A percentile compares a stretch with the other conserved stretches of the same genome.
These are phyloP conservation scores for Xestia c-nigrum DNA, from an alignment of 2,888 invertebrate species.

Conservation along the genomic window DNA sequence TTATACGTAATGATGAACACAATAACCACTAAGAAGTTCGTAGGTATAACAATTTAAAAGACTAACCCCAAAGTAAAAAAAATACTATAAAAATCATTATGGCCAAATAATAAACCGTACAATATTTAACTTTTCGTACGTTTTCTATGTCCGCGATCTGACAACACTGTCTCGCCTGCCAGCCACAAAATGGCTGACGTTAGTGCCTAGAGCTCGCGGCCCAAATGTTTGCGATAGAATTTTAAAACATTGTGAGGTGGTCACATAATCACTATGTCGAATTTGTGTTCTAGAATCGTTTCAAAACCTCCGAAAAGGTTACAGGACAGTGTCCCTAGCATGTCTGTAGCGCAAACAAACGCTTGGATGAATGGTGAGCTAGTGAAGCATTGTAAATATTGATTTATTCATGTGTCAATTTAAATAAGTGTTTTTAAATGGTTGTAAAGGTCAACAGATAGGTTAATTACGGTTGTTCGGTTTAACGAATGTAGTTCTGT, in stretches of 20 bases:
- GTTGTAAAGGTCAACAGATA: conserved; percentile 66
- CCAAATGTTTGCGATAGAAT: conserved; percentile 75
- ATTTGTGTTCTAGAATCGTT: conserved; percentile 94
- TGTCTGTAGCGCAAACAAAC: conserved; percentile 95
- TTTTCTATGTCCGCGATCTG: conserved; percentile 31
- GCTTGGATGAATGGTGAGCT: conserved; percentile 96
- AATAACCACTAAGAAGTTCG: not conserved
- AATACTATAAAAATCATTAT: not conserved
- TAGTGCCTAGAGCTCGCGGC: conserved; percentile 68
- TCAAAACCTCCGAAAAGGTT: conserved; percentile 94
- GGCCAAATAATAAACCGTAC: not conserved
- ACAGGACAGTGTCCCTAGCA: conserved; percentile 93
- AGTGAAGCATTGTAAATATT: conserved; percentile 76
- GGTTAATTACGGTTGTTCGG: conserved; percentile 62
- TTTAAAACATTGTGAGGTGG: conserved; percentile 70
- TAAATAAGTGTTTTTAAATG: conserved; percentile 68
- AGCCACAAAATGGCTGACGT: conserved; percentile 81
- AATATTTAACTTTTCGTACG: conserved; percentile 16
- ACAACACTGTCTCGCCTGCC: conserved; percentile 48
- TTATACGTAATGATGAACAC: not conserved
- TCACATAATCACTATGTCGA: conserved; percentile 91
- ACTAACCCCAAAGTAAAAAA: no score
- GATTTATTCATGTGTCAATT: conserved; percentile 73
- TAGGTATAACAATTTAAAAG: not conserved
- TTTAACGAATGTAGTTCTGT: conserved; percentile 58